Conservation (phyloP, 2,797 vertebrate genomes). For the Nasua narica region DNA sequence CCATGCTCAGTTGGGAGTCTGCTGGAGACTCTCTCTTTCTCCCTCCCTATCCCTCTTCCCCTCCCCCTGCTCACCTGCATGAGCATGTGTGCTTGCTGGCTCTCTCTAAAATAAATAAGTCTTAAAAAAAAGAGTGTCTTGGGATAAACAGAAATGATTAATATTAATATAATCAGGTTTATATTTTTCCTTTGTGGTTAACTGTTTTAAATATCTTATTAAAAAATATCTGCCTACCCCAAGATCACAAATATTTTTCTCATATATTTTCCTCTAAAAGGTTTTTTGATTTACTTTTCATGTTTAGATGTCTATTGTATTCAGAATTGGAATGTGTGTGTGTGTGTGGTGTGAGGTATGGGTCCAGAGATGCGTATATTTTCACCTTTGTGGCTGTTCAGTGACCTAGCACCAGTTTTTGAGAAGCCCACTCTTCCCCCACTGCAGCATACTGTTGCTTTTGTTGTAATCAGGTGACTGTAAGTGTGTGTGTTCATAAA, state of each 20-base stretch:
- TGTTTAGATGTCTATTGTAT: not conserved
- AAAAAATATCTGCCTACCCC: not conserved
- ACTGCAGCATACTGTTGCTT: not conserved
- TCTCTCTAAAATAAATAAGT: not conserved
- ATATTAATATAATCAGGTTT: not conserved
- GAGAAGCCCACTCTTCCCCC: not conserved
- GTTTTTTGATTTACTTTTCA: not conserved
- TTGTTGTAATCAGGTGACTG: not conserved
- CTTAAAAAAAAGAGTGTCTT: not conserved
- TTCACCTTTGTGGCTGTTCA: not conserved
- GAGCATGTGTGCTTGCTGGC: not conserved
- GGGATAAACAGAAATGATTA: not conserved
- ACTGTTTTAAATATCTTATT: not conserved
- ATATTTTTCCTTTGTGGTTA: not conserved
- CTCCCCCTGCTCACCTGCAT: not conserved
- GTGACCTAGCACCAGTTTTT: not conserved
- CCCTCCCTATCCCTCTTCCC: not conserved
- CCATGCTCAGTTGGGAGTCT: not conserved
- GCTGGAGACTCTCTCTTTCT: not conserved
- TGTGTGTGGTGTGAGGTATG: not conserved
- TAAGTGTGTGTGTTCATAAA: not conserved
- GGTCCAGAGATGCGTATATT: not conserved
- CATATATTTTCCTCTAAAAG: not conserved
- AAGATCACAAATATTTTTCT: not conserved
- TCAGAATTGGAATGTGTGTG: not conserved